Evolutionary conservation across 2,797 vertebrate species (phyloP), one percentile per base, ranked within the genome.

Genomic region (Aeoliscus strigatus): DNA sequence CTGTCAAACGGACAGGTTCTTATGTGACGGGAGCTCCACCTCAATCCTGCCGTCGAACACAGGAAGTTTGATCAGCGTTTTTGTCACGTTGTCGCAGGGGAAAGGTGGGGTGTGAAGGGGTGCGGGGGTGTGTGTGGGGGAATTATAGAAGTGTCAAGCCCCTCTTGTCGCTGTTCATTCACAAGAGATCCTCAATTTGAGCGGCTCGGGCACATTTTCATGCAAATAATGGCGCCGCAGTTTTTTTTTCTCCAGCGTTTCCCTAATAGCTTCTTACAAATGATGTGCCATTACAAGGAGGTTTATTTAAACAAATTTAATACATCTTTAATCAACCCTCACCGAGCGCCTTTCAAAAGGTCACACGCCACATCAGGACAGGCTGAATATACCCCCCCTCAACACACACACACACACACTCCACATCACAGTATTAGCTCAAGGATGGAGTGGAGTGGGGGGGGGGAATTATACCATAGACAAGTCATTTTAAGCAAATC

Each of bases 251-350:
- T 52, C 54, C 28, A 34, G 89, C 92, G 85, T 89, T 89, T 41
- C 89, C 86, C 91, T 98, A 97, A 98, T 96, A 96, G 94, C 94
- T 95, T 95, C 92, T 96, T 95, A 97, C 94, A 97, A 98, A 98
- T 98, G 93, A 97, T 93, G 92, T 94, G 90, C 92, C 92, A 96
- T 98, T 97, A 97, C 94, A 95, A 93, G 91, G 89, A 94, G 94
- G 92, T 97, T 98, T 98, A 98, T 97, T 98, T 96, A 97, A 98
- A 97, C 96, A 97, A 94, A 97, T 96, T 94, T 97, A 97, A 98
- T 96, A 96, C 90, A 91, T 94, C 94, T 97, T 98, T 98, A 98
- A 98, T 98, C 96, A 98, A 97, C 73, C 57, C 70, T 72, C 64
- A 87, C 89, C 88, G 82, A 90, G 90, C 88, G 91, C 60, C 91